A percentile compares a stretch with the other conserved stretches of the same genome.
These are phyloP conservation scores for Clarias magur DNA, from an alignment of 2,113 vertebrate genomes.

Conservation along the genomic window DNA sequence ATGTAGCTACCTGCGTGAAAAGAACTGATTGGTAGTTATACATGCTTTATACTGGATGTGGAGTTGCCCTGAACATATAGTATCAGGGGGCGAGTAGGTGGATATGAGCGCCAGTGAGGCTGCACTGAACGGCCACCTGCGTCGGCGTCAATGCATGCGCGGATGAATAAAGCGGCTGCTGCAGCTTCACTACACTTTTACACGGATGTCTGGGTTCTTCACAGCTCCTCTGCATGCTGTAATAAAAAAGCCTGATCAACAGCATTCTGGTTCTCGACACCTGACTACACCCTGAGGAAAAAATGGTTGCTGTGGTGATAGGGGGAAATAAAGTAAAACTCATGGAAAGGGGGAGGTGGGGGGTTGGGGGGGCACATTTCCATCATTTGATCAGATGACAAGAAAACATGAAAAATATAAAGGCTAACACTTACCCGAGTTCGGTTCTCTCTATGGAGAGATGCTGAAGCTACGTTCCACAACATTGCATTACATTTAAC, in stretches of 20 bases:
- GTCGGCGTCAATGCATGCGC: slow-evolving; percentile 47
- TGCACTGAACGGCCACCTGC: slow-evolving; percentile 44
- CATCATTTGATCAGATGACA: not conserved
- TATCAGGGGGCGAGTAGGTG: slow-evolving; percentile 47
- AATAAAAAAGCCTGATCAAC: not conserved
- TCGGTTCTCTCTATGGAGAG: not conserved
- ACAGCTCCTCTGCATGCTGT: not conserved
- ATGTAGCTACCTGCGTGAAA: not conserved
- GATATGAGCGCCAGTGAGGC: slow-evolving; percentile 24
- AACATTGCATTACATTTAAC: slow-evolving; percentile 22
- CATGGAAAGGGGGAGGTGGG: not conserved
- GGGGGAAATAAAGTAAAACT: not conserved
- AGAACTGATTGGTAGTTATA: slow-evolving; percentile 9
- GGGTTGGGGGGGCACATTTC: too few species aligned
- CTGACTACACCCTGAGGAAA: slow-evolving; percentile 16
- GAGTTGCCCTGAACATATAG: slow-evolving; percentile 33
- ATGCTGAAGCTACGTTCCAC: not conserved
- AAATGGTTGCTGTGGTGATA: slow-evolving; percentile 13
- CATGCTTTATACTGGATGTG: slow-evolving; percentile 27
- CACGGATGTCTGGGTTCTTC: slow-evolving; percentile 22
- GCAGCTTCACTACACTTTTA: slow-evolving; percentile 40
- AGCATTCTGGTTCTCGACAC: not conserved
- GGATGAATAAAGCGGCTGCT: slow-evolving; percentile 14
- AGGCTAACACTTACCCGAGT: slow-evolving; percentile 44
- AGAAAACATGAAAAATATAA: not conserved